Conservation (phyloP, 2,888 invertebrate species). For the Serrognathus titanus region DNA sequence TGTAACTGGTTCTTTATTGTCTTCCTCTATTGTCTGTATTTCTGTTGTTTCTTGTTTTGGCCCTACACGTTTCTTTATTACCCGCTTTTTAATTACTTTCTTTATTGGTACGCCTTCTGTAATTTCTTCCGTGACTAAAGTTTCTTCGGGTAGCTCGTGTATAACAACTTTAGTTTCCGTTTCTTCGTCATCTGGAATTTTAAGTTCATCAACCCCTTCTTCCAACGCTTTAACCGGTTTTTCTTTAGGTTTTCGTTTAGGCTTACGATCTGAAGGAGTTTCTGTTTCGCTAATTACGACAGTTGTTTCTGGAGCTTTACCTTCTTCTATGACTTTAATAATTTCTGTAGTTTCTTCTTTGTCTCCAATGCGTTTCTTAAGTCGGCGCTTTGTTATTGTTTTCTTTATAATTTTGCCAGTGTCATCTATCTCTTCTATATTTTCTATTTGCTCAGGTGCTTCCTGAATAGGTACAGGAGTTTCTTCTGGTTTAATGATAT, state of each 20-base stretch:
- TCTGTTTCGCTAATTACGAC: conserved; percentile 28
- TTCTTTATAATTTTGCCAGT: conserved; percentile 29
- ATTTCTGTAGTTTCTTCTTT: conserved; percentile 45
- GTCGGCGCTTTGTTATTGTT: conserved; percentile 25
- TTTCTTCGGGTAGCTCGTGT: conserved; percentile 31
- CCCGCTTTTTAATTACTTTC: conserved; percentile 36
- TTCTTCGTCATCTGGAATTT: conserved; percentile 2
- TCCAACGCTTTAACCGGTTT: conserved; percentile 13
- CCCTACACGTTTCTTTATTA: conserved; percentile 38
- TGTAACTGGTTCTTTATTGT: conserved; percentile 47
- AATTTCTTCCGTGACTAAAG: conserved; percentile 30
- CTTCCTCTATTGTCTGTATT: conserved; percentile 48
- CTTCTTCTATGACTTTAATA: conserved; percentile 43
- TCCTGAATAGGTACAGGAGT: conserved; percentile 27
- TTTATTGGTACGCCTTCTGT: conserved; percentile 36
- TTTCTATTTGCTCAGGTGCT: conserved; percentile 31
- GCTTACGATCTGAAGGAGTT: conserved; percentile 22
- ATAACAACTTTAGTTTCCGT: conserved; percentile 17
- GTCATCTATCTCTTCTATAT: conserved; percentile 22
- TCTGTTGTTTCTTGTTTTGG: conserved; percentile 45
- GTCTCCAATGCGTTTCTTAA: conserved; percentile 23
- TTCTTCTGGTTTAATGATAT: conserved; percentile 46
- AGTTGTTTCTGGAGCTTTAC: conserved; percentile 38
- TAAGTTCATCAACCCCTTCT: conserved; percentile 8
- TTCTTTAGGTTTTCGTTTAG: conserved; percentile 8